These are phyloP conservation scores for Edolisoma coerulescens DNA, from an alignment of 2,113 vertebrate species.

Conservation along the genomic window DNA sequence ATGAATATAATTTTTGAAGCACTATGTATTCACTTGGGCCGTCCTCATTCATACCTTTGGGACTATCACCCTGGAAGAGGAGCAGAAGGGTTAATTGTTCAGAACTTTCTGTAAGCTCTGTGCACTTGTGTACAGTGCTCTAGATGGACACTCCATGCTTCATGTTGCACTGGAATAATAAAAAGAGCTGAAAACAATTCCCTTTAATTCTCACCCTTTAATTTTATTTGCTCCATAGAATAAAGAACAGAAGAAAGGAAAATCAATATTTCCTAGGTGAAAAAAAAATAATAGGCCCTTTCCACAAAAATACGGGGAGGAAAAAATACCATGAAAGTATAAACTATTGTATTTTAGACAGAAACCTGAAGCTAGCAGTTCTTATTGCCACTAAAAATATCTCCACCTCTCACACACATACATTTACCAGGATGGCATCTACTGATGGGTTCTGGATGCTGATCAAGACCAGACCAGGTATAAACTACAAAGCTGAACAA, in stretches of 20 bases:
- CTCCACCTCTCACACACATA: neutral
- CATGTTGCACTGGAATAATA: neutral
- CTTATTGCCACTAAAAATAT: neutral
- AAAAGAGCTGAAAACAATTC: neutral
- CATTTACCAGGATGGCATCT: neutral
- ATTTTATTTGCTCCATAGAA: neutral
- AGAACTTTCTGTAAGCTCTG: neutral
- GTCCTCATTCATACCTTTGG: neutral
- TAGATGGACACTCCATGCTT: neutral
- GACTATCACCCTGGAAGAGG: neutral
- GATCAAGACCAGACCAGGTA: constrained; percentile 20
- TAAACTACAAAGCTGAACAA: neutral
- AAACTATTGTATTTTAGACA: neutral
- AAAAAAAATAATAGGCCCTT: neutral
- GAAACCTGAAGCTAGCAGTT: neutral
- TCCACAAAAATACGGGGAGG: neutral
- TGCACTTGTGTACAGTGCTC: neutral
- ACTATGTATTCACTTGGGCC: neutral
- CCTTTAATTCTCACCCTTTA: neutral
- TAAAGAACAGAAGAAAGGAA: neutral
- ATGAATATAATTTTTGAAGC: neutral
- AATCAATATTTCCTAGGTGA: neutral
- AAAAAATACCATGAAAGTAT: neutral
- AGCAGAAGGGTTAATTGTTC: neutral
- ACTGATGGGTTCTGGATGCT: neutral